Base-by-base conservation (phyloP, 2,888 invertebrate species). In the Rotaria magnacalcarata region DNA sequence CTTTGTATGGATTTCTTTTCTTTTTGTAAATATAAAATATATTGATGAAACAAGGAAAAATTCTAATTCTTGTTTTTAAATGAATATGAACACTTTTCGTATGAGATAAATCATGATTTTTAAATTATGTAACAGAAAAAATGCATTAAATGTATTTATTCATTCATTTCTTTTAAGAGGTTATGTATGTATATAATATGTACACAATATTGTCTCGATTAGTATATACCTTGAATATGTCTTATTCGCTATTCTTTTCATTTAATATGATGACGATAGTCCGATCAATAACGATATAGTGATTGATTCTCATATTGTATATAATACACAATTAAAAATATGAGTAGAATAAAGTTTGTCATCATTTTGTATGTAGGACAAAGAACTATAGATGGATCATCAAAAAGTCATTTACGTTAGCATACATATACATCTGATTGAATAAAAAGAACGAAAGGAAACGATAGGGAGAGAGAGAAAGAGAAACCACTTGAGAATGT, bases 161-260 rank as follows among this genome's bases (percentile, higher is more conserved):
- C 67, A 67, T 67, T 67, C 34, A 67, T 67, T 67, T 67, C 67
- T 67, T 67, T 67, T 67, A 34, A 67, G 19, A 19, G 34, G 67
- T 67, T 41, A 67, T 52, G 34, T 34, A 34, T 41, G 67, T 14
- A 67, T 27, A 67, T 16, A 16, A 67, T 34, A 34, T 41, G 67
- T 14, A 67, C 16, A 67, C 14, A 16, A 67, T 67, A 67, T 67
- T 67, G 67, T 67, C 34, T 67, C 67, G 67, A 67, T 67, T 67
- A 67, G 67, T 67, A 67, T 67, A 67, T 34, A 67, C 67, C 67
- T 67, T 67, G 67, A 67, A 67, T 34, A 34, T 67, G 67, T 67
- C 67, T 67, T 67, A 67, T 67, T 67, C 34, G 67, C 67, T 67
- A 67, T 67, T 67, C 67, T 67, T 67, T 67, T 67, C 67, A 67